These are phyloP conservation scores for Mamestra configurata DNA, from an alignment of 1,140 invertebrate genomes.

Conservation along the genomic window DNA sequence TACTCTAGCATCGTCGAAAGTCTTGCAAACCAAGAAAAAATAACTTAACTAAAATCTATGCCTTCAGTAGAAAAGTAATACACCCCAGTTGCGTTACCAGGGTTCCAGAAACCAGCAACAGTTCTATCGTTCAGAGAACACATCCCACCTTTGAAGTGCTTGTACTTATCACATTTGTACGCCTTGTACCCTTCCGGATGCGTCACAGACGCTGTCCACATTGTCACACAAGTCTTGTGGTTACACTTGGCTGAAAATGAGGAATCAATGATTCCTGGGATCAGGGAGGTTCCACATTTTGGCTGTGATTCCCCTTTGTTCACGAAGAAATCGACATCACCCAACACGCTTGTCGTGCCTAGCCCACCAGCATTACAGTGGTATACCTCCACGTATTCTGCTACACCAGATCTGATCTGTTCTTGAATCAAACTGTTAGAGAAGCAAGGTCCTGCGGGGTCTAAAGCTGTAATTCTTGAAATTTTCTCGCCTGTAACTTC, in stretches of 20 bases:
- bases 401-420: conserved; percentile 89
- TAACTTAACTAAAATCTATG: conserved; percentile 61
- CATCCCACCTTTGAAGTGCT: conserved; percentile 70
- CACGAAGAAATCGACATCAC: conserved; percentile 94
- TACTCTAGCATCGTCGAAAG: background rate
- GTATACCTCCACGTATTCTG: conserved; percentile 92
- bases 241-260: conserved; percentile 88
- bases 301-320: conserved; percentile 91
- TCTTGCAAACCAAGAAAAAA: background rate
- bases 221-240: conserved; percentile 89
- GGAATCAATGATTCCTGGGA: conserved; percentile 80
- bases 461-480: conserved; percentile 90
- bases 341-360: conserved; percentile 89
- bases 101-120: conserved; percentile 83
- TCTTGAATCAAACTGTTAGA: conserved; percentile 86
- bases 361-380: conserved; percentile 93
- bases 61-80: conserved; percentile 79
- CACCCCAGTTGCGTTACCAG: conserved; percentile 79
- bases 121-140: conserved; percentile 75
- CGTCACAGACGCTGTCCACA: conserved; percentile 90
- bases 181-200: conserved; percentile 78
- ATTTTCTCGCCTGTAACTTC: conserved; percentile 77
- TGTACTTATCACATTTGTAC: conserved; percentile 77
- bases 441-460: conserved; percentile 92
- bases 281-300: conserved; percentile 86